phyloP scores from a whole-genome alignment of 2,113 vertebrate species.

The Toxotes chatareus region DNA sequence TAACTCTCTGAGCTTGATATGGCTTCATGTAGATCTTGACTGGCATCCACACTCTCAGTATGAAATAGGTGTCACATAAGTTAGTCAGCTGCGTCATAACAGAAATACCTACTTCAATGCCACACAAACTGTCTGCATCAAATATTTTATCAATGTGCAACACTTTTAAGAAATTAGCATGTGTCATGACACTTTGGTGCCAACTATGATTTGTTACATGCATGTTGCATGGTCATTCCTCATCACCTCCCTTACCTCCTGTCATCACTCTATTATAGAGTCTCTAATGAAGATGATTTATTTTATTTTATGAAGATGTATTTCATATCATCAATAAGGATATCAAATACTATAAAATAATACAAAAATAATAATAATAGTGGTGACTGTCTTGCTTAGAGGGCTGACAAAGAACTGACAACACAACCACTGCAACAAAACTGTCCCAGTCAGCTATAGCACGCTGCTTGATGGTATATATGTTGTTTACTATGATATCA shows the following conservation, averaged over 20 bases:
- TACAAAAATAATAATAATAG: no score
- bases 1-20: slow-evolving; percentile 4
- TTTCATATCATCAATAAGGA: no score
- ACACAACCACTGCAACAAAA: slow-evolving; percentile 1
- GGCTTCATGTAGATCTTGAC: not conserved
- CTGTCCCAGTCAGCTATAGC: not conserved
- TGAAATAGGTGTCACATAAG: not conserved
- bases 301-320: no score
- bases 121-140: not conserved
- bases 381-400: not conserved
- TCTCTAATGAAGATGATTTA: not conserved
- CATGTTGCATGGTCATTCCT: not conserved
- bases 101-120: not conserved
- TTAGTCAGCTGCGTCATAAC: not conserved
- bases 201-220: not conserved
- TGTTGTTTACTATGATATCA: not conserved
- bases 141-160: not conserved
- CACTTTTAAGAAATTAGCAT: no score
- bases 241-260: not conserved
- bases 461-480: not conserved
- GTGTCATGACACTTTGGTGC: no score
- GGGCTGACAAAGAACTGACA: not conserved
- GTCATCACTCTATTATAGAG: not conserved
- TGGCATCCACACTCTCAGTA: not conserved
- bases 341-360: no score